Evolutionary conservation across 2,113 vertebrate genomes (phyloP).

Genomic region (Narcine bancroftii): DNA sequence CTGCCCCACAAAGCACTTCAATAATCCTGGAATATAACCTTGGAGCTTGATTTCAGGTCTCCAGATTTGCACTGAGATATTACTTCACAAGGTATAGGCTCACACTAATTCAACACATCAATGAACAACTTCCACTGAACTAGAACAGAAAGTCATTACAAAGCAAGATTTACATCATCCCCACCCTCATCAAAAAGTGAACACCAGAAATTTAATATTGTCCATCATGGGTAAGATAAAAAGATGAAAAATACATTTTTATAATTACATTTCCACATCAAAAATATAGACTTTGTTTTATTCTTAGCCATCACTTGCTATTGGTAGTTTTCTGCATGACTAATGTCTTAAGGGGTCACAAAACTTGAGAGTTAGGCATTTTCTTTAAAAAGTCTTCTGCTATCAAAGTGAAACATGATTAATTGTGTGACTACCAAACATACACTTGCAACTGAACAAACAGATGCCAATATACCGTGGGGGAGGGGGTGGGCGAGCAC

Average conservation of each 20-base stretch:
- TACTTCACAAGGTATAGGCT: not conserved
- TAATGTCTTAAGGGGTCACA: not conserved
- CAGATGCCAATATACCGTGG: too few species aligned
- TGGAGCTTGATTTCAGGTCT: not conserved
- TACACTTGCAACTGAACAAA: not conserved
- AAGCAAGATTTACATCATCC: not conserved
- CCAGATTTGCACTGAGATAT: not conserved
- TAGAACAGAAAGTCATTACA: conserved; percentile 14
- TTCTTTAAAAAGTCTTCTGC: not conserved
- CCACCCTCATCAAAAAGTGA: not conserved
- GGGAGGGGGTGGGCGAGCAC: too few species aligned
- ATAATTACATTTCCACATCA: not conserved
- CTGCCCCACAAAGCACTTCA: not conserved
- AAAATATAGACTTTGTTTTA: not conserved
- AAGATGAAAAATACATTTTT: not conserved
- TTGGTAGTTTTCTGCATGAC: not conserved
- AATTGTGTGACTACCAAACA: not conserved
- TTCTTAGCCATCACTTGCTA: not conserved
- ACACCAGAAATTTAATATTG: not conserved
- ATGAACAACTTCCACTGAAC: not conserved
- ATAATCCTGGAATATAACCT: not conserved
- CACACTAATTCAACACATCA: not conserved
- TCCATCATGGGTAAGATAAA: not conserved
- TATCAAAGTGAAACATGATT: not conserved
- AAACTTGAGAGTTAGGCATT: not conserved